phyloP scores from a whole-genome alignment of 2,797 vertebrate genomes.

The Poeciliopsis turneri region DNA sequence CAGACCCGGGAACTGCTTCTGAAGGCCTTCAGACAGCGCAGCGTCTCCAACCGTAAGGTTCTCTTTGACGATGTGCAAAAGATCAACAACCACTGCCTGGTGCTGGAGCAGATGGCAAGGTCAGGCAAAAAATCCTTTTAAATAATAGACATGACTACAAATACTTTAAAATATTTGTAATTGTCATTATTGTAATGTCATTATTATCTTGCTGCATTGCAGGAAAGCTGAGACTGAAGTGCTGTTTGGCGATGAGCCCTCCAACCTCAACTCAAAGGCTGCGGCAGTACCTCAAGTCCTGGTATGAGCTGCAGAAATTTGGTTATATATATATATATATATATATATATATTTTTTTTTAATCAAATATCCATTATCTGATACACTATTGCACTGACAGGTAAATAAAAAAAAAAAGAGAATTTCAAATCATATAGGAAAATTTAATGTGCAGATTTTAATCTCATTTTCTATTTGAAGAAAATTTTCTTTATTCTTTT shows the following conservation, averaged over 20 bases:
- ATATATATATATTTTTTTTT: not conserved
- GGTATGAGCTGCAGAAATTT: constrained; percentile 62
- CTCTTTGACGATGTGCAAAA: constrained; percentile 60
- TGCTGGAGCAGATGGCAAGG: constrained; percentile 74
- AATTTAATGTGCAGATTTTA: not conserved
- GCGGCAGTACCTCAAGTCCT: constrained; percentile 78
- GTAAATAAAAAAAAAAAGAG: not conserved
- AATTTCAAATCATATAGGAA: not conserved
- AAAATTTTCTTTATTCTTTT: not conserved
- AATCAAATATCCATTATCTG: not conserved
- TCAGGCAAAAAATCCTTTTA: constrained; percentile 22
- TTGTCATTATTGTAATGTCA: no score
- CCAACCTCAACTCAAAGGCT: constrained; percentile 30
- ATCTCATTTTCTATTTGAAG: not conserved
- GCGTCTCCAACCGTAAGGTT: constrained; percentile 41
- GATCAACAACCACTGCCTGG: constrained; percentile 63
- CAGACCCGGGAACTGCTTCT: constrained; percentile 71
- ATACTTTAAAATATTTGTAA: not conserved
- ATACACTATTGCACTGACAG: not conserved
- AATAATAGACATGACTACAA: not conserved
- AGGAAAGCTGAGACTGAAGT: constrained; percentile 81
- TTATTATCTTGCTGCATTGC: constrained; percentile 16
- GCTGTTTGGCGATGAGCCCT: constrained; percentile 63
- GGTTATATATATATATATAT: not conserved
- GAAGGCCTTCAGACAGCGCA: constrained; percentile 72